A percentile compares a stretch with the other conserved stretches of the same genome.
phyloP scores from a whole-genome alignment of 2,888 invertebrate genomes.

The Sabatieria punctata region DNA sequence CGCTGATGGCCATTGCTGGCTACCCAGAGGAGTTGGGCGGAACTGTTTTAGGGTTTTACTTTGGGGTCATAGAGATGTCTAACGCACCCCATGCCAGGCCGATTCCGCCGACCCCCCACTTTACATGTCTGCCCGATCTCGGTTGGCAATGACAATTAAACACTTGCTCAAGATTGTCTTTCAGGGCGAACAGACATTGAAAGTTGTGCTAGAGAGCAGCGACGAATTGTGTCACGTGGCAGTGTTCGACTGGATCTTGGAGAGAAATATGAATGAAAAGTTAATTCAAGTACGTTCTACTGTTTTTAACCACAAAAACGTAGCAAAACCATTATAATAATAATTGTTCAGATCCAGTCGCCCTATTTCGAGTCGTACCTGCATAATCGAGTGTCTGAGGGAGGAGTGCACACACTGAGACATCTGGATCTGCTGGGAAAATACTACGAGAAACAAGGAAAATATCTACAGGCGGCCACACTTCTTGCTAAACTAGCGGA shows the following conservation, averaged over 20 bases:
- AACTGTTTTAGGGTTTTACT: no score
- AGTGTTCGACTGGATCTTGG: slow-evolving; percentile 78
- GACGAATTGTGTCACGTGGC: slow-evolving; percentile 80
- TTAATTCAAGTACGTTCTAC: neutral
- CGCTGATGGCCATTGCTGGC: no score
- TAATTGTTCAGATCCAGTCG: slow-evolving; percentile 33
- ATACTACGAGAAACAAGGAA: slow-evolving; percentile 76
- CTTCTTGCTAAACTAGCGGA: slow-evolving; percentile 72
- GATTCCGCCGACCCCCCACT: no score
- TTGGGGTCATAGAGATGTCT: no score
- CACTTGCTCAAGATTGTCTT: no score
- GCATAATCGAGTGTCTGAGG: slow-evolving; percentile 31
- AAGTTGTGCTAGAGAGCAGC: slow-evolving; percentile 37
- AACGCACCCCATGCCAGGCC: no score
- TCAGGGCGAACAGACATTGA: slow-evolving; percentile 41
- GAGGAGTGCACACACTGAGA: slow-evolving; percentile 9
- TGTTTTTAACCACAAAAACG: neutral
- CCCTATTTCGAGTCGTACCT: slow-evolving; percentile 60
- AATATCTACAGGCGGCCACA: slow-evolving; percentile 77
- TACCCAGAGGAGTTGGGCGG: no score
- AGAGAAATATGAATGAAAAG: slow-evolving; percentile 34
- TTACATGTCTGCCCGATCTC: no score
- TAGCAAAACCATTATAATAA: neutral
- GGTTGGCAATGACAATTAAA: no score
- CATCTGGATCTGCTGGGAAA: slow-evolving; percentile 75